A percentile compares a stretch with the other conserved stretches of the same genome.
Evolutionary conservation across 2,113 vertebrate genomes (phyloP).

Genomic region (Coracopsis vasa): DNA sequence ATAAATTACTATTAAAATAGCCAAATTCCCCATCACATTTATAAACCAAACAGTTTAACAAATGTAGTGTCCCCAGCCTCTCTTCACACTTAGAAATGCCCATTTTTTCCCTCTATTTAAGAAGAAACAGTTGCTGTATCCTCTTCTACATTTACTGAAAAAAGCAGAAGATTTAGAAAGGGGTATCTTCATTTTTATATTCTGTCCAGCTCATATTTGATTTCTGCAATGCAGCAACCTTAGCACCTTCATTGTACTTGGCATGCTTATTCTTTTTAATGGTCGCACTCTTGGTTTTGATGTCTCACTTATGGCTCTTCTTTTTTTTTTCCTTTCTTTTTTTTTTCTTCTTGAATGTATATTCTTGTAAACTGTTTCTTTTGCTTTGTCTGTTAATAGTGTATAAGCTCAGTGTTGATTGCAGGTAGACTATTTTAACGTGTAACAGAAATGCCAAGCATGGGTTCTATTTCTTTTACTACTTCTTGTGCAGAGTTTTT

Average conservation of each 20-base stretch:
- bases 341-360: conserved; percentile 24
- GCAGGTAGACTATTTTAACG: conserved; percentile 53
- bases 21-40: conserved; percentile 52
- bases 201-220: neutral
- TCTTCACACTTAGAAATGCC: conserved; percentile 40
- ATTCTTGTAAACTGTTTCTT: conserved; percentile 54
- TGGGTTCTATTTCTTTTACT: neutral
- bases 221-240: neutral
- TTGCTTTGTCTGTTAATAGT: conserved; percentile 53
- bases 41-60: neutral
- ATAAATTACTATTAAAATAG: conserved; percentile 72
- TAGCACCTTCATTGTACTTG: neutral
- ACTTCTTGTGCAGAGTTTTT: conserved; percentile 50
- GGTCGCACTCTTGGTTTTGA: neutral
- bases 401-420: conserved; percentile 38
- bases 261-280: neutral
- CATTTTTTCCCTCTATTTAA: neutral
- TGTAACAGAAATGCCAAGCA: neutral
- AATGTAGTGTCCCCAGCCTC: neutral
- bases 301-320: neutral
- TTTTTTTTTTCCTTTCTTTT: neutral
- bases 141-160: neutral
- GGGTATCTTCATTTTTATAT: neutral
- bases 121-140: neutral
- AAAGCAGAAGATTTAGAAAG: neutral